These are phyloP conservation scores for Acrobasis repandana DNA, from an alignment of 2,888 invertebrate genomes.

Conservation along the genomic window DNA sequence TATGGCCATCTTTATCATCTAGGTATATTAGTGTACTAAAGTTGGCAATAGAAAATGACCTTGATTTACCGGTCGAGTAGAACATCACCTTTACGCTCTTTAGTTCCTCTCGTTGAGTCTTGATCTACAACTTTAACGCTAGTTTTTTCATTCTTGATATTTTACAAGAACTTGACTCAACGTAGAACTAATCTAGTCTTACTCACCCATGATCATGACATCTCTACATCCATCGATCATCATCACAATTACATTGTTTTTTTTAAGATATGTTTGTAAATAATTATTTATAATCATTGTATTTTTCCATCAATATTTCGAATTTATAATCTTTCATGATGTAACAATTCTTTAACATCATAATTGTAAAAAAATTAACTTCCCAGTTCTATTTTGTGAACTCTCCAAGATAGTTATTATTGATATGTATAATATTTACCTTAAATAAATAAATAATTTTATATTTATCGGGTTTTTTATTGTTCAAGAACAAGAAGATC, in stretches of 20 bases:
- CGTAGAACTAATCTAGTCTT: conserved; percentile 80
- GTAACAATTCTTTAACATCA: conserved; percentile 23
- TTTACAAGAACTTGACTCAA: conserved; percentile 53
- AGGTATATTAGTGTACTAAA: no score
- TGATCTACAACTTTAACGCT: conserved; percentile 39
- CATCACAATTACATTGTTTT: conserved; percentile 24
- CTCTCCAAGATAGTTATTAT: conserved; percentile 35
- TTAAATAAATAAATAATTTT: conserved; percentile 40
- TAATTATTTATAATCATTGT: conserved; percentile 31
- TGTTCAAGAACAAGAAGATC: conserved; percentile 21
- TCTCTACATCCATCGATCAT: conserved; percentile 19
- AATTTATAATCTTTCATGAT: conserved; percentile 19
- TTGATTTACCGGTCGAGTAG: neutral
- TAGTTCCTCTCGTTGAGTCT: conserved; percentile 71
- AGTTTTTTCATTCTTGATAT: conserved; percentile 17
- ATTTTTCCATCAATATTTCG: conserved; percentile 18
- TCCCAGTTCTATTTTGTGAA: conserved; percentile 38
- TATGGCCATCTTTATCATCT: no score
- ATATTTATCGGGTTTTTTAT: conserved; percentile 45
- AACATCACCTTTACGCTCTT: conserved; percentile 47
- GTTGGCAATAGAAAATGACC: no score
- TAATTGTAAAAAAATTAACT: conserved; percentile 31
- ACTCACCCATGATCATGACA: conserved; percentile 39
- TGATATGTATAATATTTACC: conserved; percentile 38
- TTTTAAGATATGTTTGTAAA: conserved; percentile 30